Evolutionary conservation across 2,113 vertebrate genomes (phyloP).

Genomic region (Phalacrocorax aristotelis): DNA sequence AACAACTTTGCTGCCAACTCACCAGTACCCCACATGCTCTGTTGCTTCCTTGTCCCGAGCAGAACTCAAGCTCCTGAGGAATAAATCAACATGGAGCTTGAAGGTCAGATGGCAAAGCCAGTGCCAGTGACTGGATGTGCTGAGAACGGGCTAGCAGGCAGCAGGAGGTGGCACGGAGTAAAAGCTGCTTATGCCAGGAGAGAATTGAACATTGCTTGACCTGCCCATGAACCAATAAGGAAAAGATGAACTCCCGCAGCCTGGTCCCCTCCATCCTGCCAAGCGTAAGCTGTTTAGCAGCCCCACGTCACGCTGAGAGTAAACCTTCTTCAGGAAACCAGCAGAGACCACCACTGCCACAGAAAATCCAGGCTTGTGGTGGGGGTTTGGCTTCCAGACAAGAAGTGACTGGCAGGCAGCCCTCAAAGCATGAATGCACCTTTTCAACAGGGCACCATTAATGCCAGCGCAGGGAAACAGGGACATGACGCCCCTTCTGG

Average conservation of each 20-base stretch:
- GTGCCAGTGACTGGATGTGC: background rate
- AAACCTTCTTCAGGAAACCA: background rate
- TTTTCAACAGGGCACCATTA: background rate
- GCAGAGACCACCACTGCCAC: background rate
- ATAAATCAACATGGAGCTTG: fast-evolving
- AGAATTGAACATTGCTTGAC: background rate
- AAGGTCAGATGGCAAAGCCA: background rate
- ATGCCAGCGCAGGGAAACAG: background rate
- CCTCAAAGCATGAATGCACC: background rate
- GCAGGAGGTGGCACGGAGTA: fast-evolving
- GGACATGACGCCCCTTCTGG: background rate
- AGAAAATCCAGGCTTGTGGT: background rate
- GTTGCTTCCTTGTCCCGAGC: background rate
- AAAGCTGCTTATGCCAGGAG: background rate
- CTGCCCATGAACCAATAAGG: background rate
- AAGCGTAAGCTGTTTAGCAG: background rate
- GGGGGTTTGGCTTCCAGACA: background rate
- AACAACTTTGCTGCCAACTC: background rate
- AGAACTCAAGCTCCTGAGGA: background rate
- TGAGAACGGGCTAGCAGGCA: background rate
- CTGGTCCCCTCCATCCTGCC: background rate
- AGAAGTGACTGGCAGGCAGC: background rate
- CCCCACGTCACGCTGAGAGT: fast-evolving
- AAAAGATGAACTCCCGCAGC: background rate
- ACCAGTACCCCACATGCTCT: fast-evolving